Evolutionary conservation across 2,113 vertebrate species (phyloP).

Genomic region (Nibea coibor): DNA sequence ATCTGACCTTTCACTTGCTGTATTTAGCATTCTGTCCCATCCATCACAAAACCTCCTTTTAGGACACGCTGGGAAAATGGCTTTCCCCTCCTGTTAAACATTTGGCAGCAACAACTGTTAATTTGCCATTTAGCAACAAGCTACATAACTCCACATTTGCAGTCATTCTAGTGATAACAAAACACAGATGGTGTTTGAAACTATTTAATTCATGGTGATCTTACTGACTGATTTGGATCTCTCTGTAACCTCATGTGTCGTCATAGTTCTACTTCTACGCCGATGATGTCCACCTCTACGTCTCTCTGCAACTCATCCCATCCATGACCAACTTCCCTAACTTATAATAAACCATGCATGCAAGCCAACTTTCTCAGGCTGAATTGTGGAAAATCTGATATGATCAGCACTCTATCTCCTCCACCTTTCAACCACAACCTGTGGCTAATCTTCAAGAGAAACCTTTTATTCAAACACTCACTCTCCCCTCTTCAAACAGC

Average conservation of each 20-base stretch:
- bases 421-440: neutral
- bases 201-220: neutral
- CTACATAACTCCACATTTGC: neutral
- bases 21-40: neutral
- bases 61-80: neutral
- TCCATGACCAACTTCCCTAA: neutral
- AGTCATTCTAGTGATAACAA: neutral
- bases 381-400: neutral
- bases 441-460: neutral
- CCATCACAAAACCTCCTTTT: neutral
- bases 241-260: neutral
- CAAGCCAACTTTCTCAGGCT: neutral
- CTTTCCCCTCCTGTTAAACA: neutral
- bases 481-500: neutral
- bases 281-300: neutral
- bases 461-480: neutral
- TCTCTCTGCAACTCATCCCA: neutral
- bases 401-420: neutral
- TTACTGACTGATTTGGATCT: neutral
- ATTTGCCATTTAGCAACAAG: neutral
- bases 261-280: neutral
- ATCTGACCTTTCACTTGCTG: neutral
- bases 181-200: neutral
- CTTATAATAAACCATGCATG: neutral
- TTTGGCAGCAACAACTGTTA: neutral